Percentiles rank a stretch among this genome's conserved stretches.
phyloP scores from a whole-genome alignment of 1,140 invertebrate genomes.

The Drosophila nikananu region DNA sequence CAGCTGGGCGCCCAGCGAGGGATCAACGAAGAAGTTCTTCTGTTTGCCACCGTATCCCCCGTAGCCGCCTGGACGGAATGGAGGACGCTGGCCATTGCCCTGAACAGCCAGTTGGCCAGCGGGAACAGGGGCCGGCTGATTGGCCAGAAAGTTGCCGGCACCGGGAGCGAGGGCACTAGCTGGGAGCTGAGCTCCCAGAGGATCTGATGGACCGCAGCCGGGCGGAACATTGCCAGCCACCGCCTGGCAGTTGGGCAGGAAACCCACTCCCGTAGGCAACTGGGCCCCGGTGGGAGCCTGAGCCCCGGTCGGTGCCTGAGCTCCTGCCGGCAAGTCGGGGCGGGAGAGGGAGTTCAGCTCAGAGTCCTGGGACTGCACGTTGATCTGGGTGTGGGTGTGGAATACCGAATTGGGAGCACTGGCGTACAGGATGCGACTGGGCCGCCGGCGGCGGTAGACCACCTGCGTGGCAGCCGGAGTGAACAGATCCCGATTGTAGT shows the following conservation, averaged over 20 bases:
- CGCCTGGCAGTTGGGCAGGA: conserved; percentile 40
- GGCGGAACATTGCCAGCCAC: conserved; percentile 36
- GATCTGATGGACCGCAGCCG: conserved; percentile 45
- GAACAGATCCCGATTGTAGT: conserved; percentile 41
- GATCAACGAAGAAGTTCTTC: conserved; percentile 50
- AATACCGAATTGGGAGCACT: conserved; percentile 76
- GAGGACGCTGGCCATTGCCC: conserved; percentile 39
- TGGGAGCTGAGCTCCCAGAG: conserved; percentile 42
- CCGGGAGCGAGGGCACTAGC: conserved; percentile 34
- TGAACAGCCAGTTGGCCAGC: conserved; percentile 45
- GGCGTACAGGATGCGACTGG: conserved; percentile 62
- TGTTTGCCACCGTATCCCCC: conserved; percentile 25
- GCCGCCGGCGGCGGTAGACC: conserved; percentile 52
- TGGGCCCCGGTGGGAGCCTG: conserved; percentile 25
- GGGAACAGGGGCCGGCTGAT: conserved; percentile 25
- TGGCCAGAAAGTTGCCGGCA: conserved; percentile 38
- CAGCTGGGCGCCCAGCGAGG: conserved; percentile 39
- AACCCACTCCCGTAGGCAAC: conserved; percentile 4
- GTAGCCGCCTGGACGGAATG: conserved; percentile 24
- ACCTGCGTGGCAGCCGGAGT: conserved; percentile 55
- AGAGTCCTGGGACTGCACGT: conserved; percentile 74
- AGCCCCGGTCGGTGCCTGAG: conserved; percentile 23
- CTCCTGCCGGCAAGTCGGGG: conserved; percentile 26
- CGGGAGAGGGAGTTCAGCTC: conserved; percentile 61
- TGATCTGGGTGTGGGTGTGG: conserved; percentile 76